A percentile compares a stretch with the other conserved stretches of the same genome.
phyloP scores from a whole-genome alignment of 2,888 invertebrate species.

The Harpalus rufipes region DNA sequence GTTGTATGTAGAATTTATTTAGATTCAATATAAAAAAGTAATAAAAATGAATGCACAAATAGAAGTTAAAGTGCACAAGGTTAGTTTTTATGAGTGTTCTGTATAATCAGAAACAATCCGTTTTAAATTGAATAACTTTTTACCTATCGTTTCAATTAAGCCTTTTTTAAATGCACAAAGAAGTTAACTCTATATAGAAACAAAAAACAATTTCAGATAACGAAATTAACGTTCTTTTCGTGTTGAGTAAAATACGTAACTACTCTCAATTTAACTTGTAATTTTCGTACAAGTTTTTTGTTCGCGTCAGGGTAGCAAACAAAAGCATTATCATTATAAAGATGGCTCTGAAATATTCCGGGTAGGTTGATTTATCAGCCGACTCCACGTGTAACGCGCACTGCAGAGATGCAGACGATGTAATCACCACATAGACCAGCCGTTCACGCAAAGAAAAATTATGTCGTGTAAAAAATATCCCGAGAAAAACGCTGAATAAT shows the following conservation, averaged over 20 bases:
- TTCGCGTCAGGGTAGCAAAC: conserved; percentile 25
- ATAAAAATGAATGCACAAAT: neutral
- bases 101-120: neutral
- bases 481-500: no score
- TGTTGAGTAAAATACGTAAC: conserved; percentile 17
- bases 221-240: conserved; percentile 36
- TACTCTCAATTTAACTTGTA: conserved; percentile 35
- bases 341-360: conserved; percentile 55
- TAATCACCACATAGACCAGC: conserved; percentile 56
- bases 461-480: conserved; percentile 1
- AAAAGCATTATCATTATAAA: conserved; percentile 59
- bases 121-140: conserved; percentile 19
- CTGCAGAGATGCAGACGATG: conserved; percentile 40
- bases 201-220: conserved; percentile 52
- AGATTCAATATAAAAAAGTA: neutral
- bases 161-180: conserved; percentile 41
- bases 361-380: conserved; percentile 47
- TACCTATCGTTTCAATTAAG: conserved; percentile 30
- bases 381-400: conserved; percentile 21
- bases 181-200: conserved; percentile 21
- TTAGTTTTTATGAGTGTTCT: neutral
- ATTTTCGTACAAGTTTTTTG: conserved; percentile 29
- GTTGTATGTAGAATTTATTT: no score
- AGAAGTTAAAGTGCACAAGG: neutral
- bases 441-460: conserved; percentile 5